Evolutionary conservation across 2,113 vertebrate genomes (phyloP), one percentile per base, ranked within the genome.

Genomic region (Mystacornis crossleyi): DNA sequence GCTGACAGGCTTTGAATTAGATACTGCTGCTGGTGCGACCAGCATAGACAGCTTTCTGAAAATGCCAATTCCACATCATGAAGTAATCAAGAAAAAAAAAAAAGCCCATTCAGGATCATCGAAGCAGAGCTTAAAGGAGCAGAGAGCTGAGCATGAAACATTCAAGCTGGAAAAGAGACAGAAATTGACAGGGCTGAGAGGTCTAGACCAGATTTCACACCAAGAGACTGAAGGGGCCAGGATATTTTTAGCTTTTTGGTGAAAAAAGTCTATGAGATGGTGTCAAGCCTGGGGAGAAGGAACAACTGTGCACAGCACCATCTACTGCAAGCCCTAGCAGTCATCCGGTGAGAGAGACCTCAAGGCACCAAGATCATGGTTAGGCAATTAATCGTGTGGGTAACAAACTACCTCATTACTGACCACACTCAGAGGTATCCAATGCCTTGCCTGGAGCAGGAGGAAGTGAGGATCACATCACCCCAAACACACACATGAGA

Each of bases 401-500:
- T 47, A 55, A 70, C 2, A 14, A 72, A 18, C 38, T 10, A 1
- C 20, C 40, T 38, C 5, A 1, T 71, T 74, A 36, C 12, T 70
- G 70, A 66, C 31, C 28, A 19, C 0, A 1, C 57, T 70, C 5
- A 21, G 74, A 61, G 40, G 55, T 70, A 48, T 50, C 51, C 1
- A 5, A 1, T 72, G 48, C 21, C 33, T 53, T 66, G 34, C 53
- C n/a, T 81, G 61, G 43, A 50, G 48, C 8, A n/a, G 34, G 51
- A 74, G 55, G 43, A 74, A 81, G 21, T 2, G 1, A 60, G 57
- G 55, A 55, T 13, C 6, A 0, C 1, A 2, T 62, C 48, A 47
- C 18, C 48, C 23, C 43, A 28, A 50, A 86, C 10, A 47, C 0
- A 0, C 3, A 10, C 8, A 10, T 0, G 0, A 77, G 42, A 86